Percentiles rank a stretch among this genome's conserved stretches.
These are phyloP conservation scores for Bombus huntii DNA, from an alignment of 1,140 invertebrate species.

Conservation along the genomic window DNA sequence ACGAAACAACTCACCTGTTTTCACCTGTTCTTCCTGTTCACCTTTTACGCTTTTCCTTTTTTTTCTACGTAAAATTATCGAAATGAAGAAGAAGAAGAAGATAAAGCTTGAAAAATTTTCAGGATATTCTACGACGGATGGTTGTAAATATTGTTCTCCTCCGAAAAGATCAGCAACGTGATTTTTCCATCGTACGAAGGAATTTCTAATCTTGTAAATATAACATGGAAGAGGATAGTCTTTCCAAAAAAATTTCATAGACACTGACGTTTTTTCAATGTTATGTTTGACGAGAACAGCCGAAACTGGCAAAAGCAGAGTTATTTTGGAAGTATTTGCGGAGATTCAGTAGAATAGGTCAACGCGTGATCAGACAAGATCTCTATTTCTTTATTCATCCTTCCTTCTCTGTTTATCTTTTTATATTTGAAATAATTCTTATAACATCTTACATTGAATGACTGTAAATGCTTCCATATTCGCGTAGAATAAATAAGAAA, in stretches of 20 bases:
- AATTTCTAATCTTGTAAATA: conserved; percentile 8
- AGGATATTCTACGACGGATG: not conserved
- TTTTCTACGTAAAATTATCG: not conserved
- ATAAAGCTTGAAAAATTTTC: not conserved
- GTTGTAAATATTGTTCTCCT: not conserved
- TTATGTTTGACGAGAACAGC: not conserved
- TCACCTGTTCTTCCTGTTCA: not conserved
- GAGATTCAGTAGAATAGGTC: not conserved
- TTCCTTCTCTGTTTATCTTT: not conserved
- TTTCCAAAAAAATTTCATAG: too few relatives aligned
- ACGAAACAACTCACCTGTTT: not conserved
- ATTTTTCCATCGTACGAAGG: not conserved
- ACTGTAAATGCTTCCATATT: not conserved
- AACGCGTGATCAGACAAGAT: not conserved
- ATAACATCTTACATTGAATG: not conserved
- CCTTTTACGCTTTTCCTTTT: not conserved
- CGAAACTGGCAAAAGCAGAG: not conserved
- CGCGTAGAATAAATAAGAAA: not conserved
- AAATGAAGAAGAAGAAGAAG: not conserved
- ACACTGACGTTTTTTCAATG: not conserved
- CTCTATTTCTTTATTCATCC: not conserved
- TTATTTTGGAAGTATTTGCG: not conserved
- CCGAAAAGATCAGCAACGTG: not conserved
- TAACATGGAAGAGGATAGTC: too few relatives aligned
- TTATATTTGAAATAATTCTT: not conserved